These are phyloP conservation scores for Threskiornis aethiopicus DNA, from an alignment of 2,797 vertebrate genomes.

Conservation along the genomic window DNA sequence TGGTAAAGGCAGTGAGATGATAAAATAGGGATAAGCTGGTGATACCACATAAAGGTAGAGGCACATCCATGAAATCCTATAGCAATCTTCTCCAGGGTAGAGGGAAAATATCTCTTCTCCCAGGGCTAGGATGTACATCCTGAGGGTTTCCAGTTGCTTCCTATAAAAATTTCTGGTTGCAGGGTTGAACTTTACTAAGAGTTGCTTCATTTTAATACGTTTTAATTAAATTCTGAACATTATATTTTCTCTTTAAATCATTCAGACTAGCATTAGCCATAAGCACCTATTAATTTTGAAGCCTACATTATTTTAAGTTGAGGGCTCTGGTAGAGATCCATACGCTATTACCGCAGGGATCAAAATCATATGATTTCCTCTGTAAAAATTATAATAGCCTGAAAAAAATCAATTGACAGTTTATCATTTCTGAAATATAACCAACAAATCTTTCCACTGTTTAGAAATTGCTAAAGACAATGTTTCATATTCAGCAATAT, in stretches of 20 bases:
- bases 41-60: neutral
- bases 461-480: slow-evolving; percentile 22
- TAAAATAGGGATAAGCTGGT: neutral
- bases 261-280: neutral
- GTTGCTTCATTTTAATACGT: neutral
- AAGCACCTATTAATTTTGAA: neutral
- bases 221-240: neutral
- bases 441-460: neutral
- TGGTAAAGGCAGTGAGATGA: neutral
- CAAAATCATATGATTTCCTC: neutral
- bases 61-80: neutral
- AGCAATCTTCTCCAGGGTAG: neutral
- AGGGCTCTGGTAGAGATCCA: neutral
- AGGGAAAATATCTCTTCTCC: neutral
- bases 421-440: slow-evolving; percentile 23
- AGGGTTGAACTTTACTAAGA: neutral
- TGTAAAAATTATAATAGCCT: neutral
- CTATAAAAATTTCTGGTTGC: neutral
- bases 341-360: neutral
- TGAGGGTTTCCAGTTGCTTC: neutral
- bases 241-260: neutral
- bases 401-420: neutral
- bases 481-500: neutral
- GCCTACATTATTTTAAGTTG: neutral
- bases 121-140: neutral